These are phyloP conservation scores for Tetranychus urticae DNA, from an alignment of 1,140 invertebrate genomes.

Conservation along the genomic window DNA sequence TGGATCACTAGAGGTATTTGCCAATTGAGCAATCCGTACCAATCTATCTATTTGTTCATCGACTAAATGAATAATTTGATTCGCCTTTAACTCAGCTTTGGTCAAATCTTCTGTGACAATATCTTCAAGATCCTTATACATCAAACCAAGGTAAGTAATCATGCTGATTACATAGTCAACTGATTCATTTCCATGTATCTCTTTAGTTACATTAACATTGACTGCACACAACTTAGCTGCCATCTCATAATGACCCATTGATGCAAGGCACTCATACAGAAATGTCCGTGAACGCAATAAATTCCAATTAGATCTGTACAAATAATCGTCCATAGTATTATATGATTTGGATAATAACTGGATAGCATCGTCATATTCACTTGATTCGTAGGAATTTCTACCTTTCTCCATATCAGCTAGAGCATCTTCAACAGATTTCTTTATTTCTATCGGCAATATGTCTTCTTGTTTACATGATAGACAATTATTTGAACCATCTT, in stretches of 20 bases:
- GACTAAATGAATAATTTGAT: neutral
- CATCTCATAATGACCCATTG: constrained; percentile 2
- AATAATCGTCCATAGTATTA: neutral
- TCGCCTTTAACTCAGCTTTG: neutral
- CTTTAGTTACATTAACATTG: neutral
- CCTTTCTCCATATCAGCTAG: neutral
- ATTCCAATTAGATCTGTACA: neutral
- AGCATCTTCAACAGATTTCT: neutral
- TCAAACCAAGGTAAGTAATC: neutral
- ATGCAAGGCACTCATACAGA: neutral
- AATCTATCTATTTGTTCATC: neutral
- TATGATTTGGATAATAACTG: neutral
- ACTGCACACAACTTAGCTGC: neutral
- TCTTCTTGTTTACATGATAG: neutral
- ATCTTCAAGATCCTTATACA: neutral
- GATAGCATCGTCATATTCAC: neutral
- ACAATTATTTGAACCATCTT: neutral
- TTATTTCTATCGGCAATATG: neutral
- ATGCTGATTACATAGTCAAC: neutral
- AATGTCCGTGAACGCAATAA: neutral
- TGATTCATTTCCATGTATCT: neutral
- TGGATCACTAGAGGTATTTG: neutral
- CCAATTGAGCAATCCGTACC: neutral
- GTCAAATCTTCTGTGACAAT: neutral
- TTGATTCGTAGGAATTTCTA: neutral